Percentiles rank a stretch among this genome's conserved stretches.
phyloP scores from a whole-genome alignment of 2,113 vertebrate genomes.

The Pica pica region DNA sequence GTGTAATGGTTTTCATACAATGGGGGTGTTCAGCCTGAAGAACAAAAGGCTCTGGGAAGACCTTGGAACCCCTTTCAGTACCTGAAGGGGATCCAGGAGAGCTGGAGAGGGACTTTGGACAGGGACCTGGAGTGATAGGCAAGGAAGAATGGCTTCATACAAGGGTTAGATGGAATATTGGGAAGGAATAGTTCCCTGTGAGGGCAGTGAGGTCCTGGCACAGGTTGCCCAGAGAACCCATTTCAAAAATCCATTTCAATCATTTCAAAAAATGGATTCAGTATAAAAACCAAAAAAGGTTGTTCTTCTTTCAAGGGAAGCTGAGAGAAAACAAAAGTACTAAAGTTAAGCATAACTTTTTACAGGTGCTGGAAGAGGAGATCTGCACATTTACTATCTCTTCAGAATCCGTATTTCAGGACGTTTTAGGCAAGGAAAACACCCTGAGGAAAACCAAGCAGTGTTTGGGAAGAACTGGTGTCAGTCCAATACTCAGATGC shows the following conservation, averaged over 20 bases:
- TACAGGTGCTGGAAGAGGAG: not conserved
- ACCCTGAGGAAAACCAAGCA: not conserved
- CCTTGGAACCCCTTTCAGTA: not conserved
- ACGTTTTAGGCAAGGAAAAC: not conserved
- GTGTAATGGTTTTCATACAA: not conserved
- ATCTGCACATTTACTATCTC: not conserved
- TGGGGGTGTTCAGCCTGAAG: not conserved
- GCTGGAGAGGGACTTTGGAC: not conserved
- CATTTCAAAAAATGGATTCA: not conserved
- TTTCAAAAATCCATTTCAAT: not conserved
- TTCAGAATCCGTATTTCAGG: not conserved
- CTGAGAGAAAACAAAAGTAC: not conserved
- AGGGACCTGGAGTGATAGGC: not conserved
- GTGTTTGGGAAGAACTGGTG: not conserved
- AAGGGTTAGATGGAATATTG: not conserved
- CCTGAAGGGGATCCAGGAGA: not conserved
- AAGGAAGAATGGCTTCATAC: not conserved
- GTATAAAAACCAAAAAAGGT: not conserved
- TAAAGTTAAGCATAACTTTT: not conserved
- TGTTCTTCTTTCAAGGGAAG: not conserved
- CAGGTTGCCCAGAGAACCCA: not conserved
- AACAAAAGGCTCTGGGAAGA: not conserved
- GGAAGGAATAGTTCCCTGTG: not conserved
- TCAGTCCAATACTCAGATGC: not conserved
- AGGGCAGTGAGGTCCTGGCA: not conserved